Percentiles rank a stretch among this genome's conserved stretches.
phyloP scores from a whole-genome alignment of 1,140 invertebrate species.

The Lucilia sericata region DNA sequence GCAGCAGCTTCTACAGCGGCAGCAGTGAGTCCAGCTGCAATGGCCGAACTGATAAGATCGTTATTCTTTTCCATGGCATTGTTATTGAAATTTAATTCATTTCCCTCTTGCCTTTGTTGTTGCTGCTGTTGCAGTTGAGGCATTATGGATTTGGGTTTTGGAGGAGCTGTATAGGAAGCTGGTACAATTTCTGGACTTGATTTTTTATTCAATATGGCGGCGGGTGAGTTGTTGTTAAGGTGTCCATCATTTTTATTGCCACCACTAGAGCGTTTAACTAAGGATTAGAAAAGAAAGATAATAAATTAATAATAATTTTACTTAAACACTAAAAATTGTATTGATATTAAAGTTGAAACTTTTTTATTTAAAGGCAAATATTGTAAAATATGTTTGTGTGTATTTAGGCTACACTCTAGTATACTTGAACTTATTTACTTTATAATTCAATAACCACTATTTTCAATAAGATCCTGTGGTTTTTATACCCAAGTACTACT shows the following conservation, averaged over 20 bases:
- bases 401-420: too few relatives aligned
- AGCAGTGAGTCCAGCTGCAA: constrained; percentile 47
- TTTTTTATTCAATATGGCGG: constrained; percentile 55
- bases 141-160: constrained; percentile 22
- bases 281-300: not conserved
- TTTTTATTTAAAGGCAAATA: too few relatives aligned
- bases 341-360: too few relatives aligned
- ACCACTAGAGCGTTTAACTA: constrained; percentile 47
- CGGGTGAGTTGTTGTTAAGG: not conserved
- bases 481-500: not conserved
- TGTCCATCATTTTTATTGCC: constrained; percentile 13
- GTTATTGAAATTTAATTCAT: constrained; percentile 49
- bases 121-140: constrained; percentile 48
- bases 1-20: constrained; percentile 63
- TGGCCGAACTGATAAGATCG: constrained; percentile 55
- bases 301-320: too few relatives aligned
- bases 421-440: too few relatives aligned
- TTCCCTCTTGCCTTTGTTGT: not conserved
- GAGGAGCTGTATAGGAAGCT: constrained; percentile 59
- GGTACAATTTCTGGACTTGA: constrained; percentile 66
- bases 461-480: not conserved
- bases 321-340: too few relatives aligned
- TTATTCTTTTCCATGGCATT: constrained; percentile 58
- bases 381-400: too few relatives aligned
- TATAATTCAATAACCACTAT: not conserved